A percentile compares a stretch with the other conserved stretches of the same genome.
phyloP scores from a whole-genome alignment of 1,140 invertebrate genomes.

The Yoshiicerus persimilis region DNA sequence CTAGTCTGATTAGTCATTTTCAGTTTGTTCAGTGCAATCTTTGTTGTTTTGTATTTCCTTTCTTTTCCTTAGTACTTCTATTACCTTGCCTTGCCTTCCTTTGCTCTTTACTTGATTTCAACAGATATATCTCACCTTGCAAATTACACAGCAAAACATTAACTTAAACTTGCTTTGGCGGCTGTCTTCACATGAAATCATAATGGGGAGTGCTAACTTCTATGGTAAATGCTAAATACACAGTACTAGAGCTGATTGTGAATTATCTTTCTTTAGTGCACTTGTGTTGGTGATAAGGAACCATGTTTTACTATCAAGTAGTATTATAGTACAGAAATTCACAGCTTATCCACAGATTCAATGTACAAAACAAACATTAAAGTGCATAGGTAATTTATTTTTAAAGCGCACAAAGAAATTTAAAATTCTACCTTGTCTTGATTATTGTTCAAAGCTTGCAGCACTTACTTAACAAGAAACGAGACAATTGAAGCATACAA shows the following conservation, averaged over 20 bases:
- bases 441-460: background rate
- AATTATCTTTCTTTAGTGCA: background rate
- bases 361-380: background rate
- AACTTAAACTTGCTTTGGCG: slow-evolving; percentile 1
- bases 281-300: background rate
- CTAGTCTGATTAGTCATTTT: slow-evolving; percentile 1
- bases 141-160: background rate
- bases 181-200: background rate
- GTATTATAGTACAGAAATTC: background rate
- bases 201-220: background rate
- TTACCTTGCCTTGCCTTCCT: background rate
- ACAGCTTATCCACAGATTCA: background rate
- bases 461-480: background rate
- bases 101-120: background rate
- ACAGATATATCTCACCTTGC: background rate
- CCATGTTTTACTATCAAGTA: background rate
- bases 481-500: background rate
- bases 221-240: background rate
- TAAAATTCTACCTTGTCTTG: background rate
- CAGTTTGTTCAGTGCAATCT: background rate
- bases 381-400: background rate
- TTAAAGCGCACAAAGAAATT: background rate
- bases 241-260: background rate
- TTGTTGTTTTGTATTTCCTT: background rate
- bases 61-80: background rate